A percentile compares a stretch with the other conserved stretches of the same genome.
phyloP scores from a whole-genome alignment of 2,888 invertebrate genomes.

The Druceiella hillmani region DNA sequence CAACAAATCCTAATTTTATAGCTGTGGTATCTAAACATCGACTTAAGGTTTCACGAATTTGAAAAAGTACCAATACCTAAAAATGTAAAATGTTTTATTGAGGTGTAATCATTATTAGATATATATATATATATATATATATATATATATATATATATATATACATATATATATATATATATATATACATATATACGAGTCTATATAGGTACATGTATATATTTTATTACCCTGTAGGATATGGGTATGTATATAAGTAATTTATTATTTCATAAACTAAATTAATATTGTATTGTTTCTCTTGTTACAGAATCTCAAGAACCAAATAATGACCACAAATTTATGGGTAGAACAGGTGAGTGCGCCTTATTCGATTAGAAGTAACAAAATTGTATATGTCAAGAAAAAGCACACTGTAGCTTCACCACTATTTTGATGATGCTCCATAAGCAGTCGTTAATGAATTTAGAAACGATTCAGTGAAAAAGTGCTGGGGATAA shows the following conservation, averaged over 20 bases:
- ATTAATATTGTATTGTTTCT: constrained; percentile 21
- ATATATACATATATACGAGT: constrained; percentile 1
- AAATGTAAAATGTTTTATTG: background rate
- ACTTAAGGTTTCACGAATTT: too few species aligned
- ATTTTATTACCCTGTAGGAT: background rate
- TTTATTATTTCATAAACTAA: background rate
- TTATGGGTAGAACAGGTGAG: constrained; percentile 76
- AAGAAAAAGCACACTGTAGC: background rate
- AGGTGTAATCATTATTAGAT: background rate
- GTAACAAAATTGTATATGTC: background rate
- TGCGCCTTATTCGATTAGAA: background rate
- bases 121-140: constrained; percentile 7
- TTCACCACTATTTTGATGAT: background rate
- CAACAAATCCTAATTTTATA: too few species aligned
- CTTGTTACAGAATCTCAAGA: constrained; percentile 83
- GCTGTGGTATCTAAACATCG: too few species aligned
- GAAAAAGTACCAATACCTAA: too few species aligned
- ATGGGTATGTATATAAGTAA: background rate
- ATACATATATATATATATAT: constrained; percentile 3
- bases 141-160: constrained; percentile 9
- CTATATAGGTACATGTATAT: background rate
- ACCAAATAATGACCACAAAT: constrained; percentile 93
- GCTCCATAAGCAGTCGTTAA: background rate
- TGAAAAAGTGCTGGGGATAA: background rate
- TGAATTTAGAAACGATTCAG: background rate